Percentiles rank a stretch among this genome's conserved stretches.
Evolutionary conservation across 1,140 invertebrate genomes (phyloP).

Genomic region (Drosophila subobscura): DNA sequence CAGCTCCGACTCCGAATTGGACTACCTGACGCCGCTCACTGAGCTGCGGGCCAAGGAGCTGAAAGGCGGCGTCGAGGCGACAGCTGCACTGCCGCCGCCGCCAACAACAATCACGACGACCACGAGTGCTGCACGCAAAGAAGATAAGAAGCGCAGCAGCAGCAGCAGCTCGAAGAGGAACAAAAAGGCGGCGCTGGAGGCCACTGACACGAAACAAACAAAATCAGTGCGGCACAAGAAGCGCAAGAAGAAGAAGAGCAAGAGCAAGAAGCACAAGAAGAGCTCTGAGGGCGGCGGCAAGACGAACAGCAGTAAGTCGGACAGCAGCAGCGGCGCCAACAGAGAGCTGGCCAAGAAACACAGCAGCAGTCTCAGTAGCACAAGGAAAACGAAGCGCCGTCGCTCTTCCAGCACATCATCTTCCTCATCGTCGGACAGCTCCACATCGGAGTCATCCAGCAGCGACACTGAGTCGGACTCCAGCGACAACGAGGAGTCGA

Average conservation of each 20-base stretch:
- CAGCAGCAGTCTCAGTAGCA: constrained; percentile 35
- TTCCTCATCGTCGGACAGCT: constrained; percentile 22
- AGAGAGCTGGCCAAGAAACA: constrained; percentile 29
- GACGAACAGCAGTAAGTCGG: constrained; percentile 37
- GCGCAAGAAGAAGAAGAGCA: constrained; percentile 54
- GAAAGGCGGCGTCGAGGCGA: constrained; percentile 84
- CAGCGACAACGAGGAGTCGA: constrained; percentile 79
- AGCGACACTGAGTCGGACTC: constrained; percentile 68
- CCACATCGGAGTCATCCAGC: constrained; percentile 30
- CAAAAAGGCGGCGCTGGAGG: constrained; percentile 23
- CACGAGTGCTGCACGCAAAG: constrained; percentile 14
- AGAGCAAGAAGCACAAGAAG: constrained; percentile 58
- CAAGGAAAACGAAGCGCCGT: constrained; percentile 64
- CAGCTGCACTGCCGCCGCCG: constrained; percentile 40
- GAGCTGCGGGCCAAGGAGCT: constrained; percentile 91
- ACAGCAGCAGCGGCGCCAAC: constrained; percentile 40
- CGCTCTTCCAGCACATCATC: constrained; percentile 34
- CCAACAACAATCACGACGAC: constrained; percentile 16
- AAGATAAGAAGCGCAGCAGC: constrained; percentile 36
- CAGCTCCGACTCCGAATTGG: constrained; percentile 93
- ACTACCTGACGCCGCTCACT: constrained; percentile 92
- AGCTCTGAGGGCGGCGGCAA: constrained; percentile 24
- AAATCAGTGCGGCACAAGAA: constrained; percentile 69
- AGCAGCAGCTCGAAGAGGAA: constrained; percentile 35
- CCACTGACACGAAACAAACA: constrained; percentile 39